Evolutionary conservation across 2,113 vertebrate genomes (phyloP), one percentile per base, ranked within the genome.

Genomic region (Pelmatolapia mariae): DNA sequence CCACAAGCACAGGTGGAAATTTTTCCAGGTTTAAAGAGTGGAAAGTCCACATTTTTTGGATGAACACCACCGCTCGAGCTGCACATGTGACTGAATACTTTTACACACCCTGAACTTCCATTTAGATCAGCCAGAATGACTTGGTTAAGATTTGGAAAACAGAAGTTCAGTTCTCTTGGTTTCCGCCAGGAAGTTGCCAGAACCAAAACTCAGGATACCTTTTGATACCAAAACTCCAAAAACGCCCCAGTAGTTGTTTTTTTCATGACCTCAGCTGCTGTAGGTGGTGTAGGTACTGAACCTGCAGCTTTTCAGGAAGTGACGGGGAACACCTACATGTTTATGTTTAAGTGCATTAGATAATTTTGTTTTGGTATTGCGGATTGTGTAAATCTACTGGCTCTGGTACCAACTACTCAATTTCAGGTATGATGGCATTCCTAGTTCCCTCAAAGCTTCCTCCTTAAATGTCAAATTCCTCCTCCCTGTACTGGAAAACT

Each of bases 211-310:
- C 1, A 0, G 61, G 61, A 38, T 13, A 22, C 7, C 38, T 9
- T 15, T 43, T 9, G 2, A 43, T 71, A 40, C 11, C 4, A 40
- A 68, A 43, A 43, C n/a, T 43, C 38, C 13, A 26, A 18, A 45
- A 26, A 66, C 4, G 0, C n/a, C 61, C 22, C 1, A 26, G 22
- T 45, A 45, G 38, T 73, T 43, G 13, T 1, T 26, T 45, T 43
- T 45, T 73, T 43, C 5, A 71, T 3, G n/a, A 6, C 38, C 36
- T 43, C 66, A 71, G n/a, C 38, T 71, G n/a, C 63, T 68, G 63
- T 12, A 40, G 63, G 33, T 0, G 5, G 33, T 15, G n/a, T 68
- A 68, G 19, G 38, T 16, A 43, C 36, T 43, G 66, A 43, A 24
- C n/a, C n/a, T 43, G 38, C 38, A 45, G 68, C 13, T 73, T 24